Conservation (phyloP, 1,140 invertebrate genomes). For the Batillaria attramentaria region DNA sequence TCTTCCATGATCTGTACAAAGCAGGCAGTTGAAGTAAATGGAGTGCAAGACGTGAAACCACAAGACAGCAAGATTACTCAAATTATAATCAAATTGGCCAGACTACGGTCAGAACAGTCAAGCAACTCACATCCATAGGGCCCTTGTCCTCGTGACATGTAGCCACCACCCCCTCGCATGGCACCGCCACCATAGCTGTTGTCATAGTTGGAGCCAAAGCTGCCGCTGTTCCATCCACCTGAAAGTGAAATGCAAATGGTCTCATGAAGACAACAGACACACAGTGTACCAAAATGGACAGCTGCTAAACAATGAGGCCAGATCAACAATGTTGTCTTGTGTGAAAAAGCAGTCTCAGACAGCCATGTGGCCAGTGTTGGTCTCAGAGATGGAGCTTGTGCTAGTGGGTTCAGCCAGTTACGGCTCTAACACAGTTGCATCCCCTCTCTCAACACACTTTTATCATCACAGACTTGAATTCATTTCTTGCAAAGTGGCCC, state of each 20-base stretch:
- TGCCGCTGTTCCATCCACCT: neutral
- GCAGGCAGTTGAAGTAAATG: neutral
- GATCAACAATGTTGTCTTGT: too few species aligned
- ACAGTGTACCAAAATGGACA: too few species aligned
- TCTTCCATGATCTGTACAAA: neutral
- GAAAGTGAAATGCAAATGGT: neutral
- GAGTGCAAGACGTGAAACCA: too few species aligned
- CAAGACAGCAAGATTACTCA: neutral
- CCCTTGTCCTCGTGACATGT: neutral
- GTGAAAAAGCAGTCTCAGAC: too few species aligned
- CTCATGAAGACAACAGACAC: neutral
- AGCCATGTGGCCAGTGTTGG: too few species aligned
- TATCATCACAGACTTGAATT: neutral
- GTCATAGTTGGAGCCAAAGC: conserved; percentile 9
- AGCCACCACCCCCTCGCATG: neutral
- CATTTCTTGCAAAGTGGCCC: neutral
- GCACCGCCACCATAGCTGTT: conserved; percentile 5
- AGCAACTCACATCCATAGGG: neutral
- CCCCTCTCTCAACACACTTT: neutral
- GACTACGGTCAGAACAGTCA: neutral
- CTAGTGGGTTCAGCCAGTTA: conserved; percentile 3
- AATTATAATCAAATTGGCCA: neutral
- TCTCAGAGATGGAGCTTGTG: too few species aligned
- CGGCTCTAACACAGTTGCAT: neutral
- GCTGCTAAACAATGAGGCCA: too few species aligned